A percentile compares a stretch with the other conserved stretches of the same genome.
Evolutionary conservation across 2,888 invertebrate species (phyloP).

Genomic region (Sicus ferrugineus): DNA sequence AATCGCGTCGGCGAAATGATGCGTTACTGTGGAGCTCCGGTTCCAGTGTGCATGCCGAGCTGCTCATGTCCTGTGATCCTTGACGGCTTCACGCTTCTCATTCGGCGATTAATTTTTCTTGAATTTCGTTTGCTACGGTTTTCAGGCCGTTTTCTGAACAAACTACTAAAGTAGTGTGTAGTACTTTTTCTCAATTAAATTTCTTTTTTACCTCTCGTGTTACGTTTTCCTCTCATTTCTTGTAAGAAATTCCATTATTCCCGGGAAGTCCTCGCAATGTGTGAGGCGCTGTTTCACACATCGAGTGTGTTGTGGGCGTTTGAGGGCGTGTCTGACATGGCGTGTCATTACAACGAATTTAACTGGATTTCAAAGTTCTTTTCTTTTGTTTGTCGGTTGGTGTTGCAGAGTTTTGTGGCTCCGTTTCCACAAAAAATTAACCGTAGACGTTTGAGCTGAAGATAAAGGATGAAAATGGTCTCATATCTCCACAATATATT

Average conservation of each 20-base stretch:
- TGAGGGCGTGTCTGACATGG: constrained; percentile 44
- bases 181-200: constrained; percentile 24
- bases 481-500: not conserved
- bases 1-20: constrained; percentile 30
- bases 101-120: constrained; percentile 58
- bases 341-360: constrained; percentile 53
- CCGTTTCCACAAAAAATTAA: too few relatives aligned
- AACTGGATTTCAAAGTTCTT: constrained; percentile 41
- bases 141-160: not conserved
- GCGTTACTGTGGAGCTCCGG: constrained; percentile 22
- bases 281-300: not conserved
- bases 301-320: constrained; percentile 8
- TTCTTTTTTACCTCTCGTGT: constrained; percentile 13
- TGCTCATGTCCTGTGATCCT: constrained; percentile 10
- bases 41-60: not conserved
- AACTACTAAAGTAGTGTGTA: not conserved
- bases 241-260: not conserved
- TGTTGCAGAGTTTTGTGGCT: constrained; percentile 2
- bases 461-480: too few relatives aligned
- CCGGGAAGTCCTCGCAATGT: not conserved
- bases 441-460: too few relatives aligned
- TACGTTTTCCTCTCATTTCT: constrained; percentile 9
- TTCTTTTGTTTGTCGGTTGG: not conserved
- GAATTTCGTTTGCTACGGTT: constrained; percentile 48
- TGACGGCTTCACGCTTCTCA: constrained; percentile 43